Evolutionary conservation across 2,113 vertebrate genomes (phyloP), one percentile per base, ranked within the genome.

Genomic region (Grammomys dolichurus): DNA sequence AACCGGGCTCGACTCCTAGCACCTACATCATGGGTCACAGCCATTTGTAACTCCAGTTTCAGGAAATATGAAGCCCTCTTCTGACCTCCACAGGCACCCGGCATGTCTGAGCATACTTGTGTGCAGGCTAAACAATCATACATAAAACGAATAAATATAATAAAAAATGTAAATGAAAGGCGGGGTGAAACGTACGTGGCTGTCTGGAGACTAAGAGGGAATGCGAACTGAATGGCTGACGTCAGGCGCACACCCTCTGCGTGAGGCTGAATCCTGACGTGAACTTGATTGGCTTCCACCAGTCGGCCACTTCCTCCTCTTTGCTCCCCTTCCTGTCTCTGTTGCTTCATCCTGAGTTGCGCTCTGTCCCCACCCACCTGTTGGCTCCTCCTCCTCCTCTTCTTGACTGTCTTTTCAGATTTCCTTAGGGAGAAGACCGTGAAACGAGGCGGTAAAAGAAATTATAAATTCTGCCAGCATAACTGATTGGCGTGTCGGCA

Each of bases 171-270:
- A 89, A 94, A 87, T 87, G 93, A 93, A 92, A 91, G 90, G 85
- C 20, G n/a, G 90, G 63, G 48, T 78, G 72, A 97, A 91, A 93
- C 60, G 48, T 31, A 56, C 63, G 78, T 73, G 78, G 54, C 46
- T 54, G 69, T 60, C 40, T 78, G 91, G 60, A 96, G 93, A 86
- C 82, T 78, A 92, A 90, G 67, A 26, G 93, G 94, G 89, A 86
- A 86, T 67, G 54, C n/a, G 63, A 82, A 89, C 33, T 28, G 76
- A 36, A 26, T 0, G 60, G 43, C 31, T 6, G 0, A 0, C 4
- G 36, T 2, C 19, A 17, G 91, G 63, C 1, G 3, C 86, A 43
- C 87, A 19, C 54, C 11, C 17, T 22, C 78, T 0, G 3, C 0
- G 0, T 43, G 84, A 58, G 63, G 0, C 36, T 0, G 1, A 3